A percentile compares a stretch with the other conserved stretches of the same genome.
Conservation (phyloP, 2,113 vertebrate species). For the Oryzias woworae region DNA sequence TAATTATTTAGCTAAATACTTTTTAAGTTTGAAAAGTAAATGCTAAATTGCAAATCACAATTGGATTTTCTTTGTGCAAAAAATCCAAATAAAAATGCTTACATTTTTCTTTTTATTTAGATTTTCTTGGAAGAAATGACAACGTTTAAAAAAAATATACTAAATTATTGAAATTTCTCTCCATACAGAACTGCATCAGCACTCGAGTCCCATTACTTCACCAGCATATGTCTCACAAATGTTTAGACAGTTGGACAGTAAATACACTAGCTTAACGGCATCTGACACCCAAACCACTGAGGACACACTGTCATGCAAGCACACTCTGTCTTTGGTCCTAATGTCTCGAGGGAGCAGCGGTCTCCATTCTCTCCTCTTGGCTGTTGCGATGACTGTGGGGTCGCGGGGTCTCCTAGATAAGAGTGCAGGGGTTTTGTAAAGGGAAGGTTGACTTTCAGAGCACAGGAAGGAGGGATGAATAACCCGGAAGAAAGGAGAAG, state of each 20-base stretch:
- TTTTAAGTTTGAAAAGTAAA: too few species aligned
- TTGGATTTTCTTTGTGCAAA: too few species aligned
- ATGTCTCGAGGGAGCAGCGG: slow-evolving; percentile 53
- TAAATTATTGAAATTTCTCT: neutral
- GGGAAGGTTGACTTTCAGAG: slow-evolving; percentile 86
- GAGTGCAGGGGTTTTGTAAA: slow-evolving; percentile 81
- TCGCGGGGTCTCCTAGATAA: slow-evolving; percentile 86
- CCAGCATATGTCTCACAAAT: slow-evolving; percentile 60
- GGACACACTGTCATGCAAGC: slow-evolving; percentile 20
- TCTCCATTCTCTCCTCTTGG: slow-evolving; percentile 65
- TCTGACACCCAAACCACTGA: slow-evolving; percentile 15
- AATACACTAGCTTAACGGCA: slow-evolving; percentile 53
- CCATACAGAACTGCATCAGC: slow-evolving; percentile 12
- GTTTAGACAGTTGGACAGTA: slow-evolving; percentile 65
- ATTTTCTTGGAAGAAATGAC: neutral
- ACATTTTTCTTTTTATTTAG: neutral
- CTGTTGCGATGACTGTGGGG: slow-evolving; percentile 75
- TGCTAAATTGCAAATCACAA: too few species aligned
- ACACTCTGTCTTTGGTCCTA: slow-evolving; percentile 39
- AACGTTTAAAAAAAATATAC: neutral
- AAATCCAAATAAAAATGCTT: too few species aligned
- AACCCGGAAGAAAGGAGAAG: slow-evolving; percentile 75
- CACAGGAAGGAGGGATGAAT: slow-evolving; percentile 86
- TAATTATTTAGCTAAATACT: neutral
- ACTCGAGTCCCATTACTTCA: slow-evolving; percentile 31